Base-by-base conservation (phyloP, 53 echinoderm and acorn worm species). In the Antedon mediterranea region DNA sequence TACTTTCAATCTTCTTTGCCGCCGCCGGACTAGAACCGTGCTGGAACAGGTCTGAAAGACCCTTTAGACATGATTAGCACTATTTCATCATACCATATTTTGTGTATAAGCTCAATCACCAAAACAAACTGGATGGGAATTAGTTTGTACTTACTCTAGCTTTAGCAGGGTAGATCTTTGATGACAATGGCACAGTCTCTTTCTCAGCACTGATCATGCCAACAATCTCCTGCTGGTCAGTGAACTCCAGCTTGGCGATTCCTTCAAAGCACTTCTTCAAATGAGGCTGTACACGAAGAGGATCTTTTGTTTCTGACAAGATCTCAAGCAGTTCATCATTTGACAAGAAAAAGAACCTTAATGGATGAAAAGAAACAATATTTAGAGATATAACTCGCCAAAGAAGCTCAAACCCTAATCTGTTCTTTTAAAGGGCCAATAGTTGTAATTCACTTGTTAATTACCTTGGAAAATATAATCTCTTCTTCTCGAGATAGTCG, bases 221-320 rank as follows among this genome's bases (percentile, higher is more conserved):
- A 0, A 89, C 84, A 33, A 98, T 98, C 86, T 98, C 98, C 78
- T 98, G 98, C 33, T 92, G 89, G 32, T 98, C 98, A 26, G 88
- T 92, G 84, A 98, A 98, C 80, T 98, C 98, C 79, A 98, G 82
- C 30, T 84, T 89, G 73, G 98, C 88, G 73, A 98, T 93, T 31
- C 98, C 98, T 72, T 98, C 98, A 98, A 98, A 98, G 82, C 98
- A 98, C 31, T 98, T 98, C 90, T 98, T 98, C 44, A 98, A 90
- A 85, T 98, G 98, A 33, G 98, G 98, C 82, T 98, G 98, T 26
- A 98, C 92, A 41, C 98, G 84, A 27, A 93, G 42, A 0, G 98
- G 98, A 72, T 98, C 98, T 71, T 98, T 98, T 77, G 98, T 98
- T 86, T 98, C 98, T 0, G 98, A 98, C 90, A 98, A 72, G 83